These are phyloP conservation scores for Proales similis DNA, from an alignment of 1,140 invertebrate genomes.

Conservation along the genomic window DNA sequence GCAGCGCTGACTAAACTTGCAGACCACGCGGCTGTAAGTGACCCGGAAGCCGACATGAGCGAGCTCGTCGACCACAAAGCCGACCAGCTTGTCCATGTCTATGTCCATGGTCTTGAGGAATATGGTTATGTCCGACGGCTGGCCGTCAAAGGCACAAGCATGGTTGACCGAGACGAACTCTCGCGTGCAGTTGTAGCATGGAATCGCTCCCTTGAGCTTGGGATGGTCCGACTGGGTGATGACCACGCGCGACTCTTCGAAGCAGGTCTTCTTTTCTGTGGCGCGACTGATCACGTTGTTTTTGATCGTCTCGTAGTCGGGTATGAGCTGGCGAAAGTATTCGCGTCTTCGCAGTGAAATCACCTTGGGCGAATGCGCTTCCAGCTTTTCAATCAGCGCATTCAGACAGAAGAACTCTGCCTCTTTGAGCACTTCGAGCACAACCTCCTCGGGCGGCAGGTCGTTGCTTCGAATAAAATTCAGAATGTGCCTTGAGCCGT, in stretches of 20 bases:
- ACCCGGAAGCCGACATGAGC: constrained; percentile 27
- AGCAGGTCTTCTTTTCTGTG: constrained; percentile 9
- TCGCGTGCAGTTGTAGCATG: constrained; percentile 38
- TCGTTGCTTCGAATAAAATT: constrained; percentile 34
- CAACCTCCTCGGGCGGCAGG: constrained; percentile 25
- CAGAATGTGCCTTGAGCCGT: constrained; percentile 15
- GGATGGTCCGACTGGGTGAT: constrained; percentile 37
- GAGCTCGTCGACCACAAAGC: constrained; percentile 33
- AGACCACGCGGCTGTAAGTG: constrained; percentile 1
- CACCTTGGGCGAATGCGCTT: constrained; percentile 17
- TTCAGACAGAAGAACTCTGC: constrained; percentile 36
- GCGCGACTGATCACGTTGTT: constrained; percentile 28
- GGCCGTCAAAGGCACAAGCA: constrained; percentile 36
- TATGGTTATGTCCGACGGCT: constrained; percentile 25
- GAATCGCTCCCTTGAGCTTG: constrained; percentile 31
- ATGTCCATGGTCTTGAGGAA: constrained; percentile 20
- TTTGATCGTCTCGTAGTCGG: constrained; percentile 37
- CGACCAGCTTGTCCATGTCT: constrained; percentile 37
- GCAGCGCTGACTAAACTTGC: constrained; percentile 37
- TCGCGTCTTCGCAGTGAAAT: constrained; percentile 31
- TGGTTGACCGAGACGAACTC: constrained; percentile 38
- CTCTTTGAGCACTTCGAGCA: constrained; percentile 26
- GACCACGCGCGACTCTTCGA: constrained; percentile 36
- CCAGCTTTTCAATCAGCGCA: constrained; percentile 14
- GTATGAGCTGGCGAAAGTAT: constrained; percentile 20